Evolutionary conservation across 1,140 invertebrate genomes (phyloP), one percentile per base, ranked within the genome.

Genomic region (Holotrichia oblita): DNA sequence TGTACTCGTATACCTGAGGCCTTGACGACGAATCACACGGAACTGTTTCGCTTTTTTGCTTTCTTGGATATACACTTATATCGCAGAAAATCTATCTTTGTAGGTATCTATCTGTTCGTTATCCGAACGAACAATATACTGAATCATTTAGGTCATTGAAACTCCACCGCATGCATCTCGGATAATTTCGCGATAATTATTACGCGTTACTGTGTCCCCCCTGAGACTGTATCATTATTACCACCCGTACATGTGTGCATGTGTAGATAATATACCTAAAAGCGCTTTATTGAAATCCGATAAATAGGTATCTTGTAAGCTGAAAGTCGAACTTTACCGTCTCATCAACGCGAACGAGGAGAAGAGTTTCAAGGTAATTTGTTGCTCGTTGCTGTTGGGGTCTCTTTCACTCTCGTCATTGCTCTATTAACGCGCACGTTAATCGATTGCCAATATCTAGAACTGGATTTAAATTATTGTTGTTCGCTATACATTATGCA

Each of bases 81-180:
- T n/a, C 44, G 48, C 14, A 3, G n/a, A 17, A 6, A 55, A 55
- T 55, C 14, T 34, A 34, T 34, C 27, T n/a, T n/a, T 34, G 27
- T 34, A 34, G n/a, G n/a, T 34, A 34, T 34, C 27, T 34, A 4
- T 34, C n/a, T 34, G 27, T 34, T 34, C 27, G 27, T 34, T 4
- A 34, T 34, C 27, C 27, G 27, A 34, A 55, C 48, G 17, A 55
- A 17, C n/a, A 14, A 7, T 55, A 2, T 14, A 55, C 14, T 55
- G 48, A 55, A 55, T 55, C 14, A 55, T 55, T 55, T 17, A 17
- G 48, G 48, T 55, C 48, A 55, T 55, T 55, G 48, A 48, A 48
- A 48, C n/a, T 34, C 27, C 27, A 34, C 27, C 27, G 27, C 4
- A 4, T 34, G 2, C 44, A n/a, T 48, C 44, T n/a, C n/a, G 3